Evolutionary conservation across 2,113 vertebrate genomes (phyloP).

Genomic region (Drymodes brunneopygia): DNA sequence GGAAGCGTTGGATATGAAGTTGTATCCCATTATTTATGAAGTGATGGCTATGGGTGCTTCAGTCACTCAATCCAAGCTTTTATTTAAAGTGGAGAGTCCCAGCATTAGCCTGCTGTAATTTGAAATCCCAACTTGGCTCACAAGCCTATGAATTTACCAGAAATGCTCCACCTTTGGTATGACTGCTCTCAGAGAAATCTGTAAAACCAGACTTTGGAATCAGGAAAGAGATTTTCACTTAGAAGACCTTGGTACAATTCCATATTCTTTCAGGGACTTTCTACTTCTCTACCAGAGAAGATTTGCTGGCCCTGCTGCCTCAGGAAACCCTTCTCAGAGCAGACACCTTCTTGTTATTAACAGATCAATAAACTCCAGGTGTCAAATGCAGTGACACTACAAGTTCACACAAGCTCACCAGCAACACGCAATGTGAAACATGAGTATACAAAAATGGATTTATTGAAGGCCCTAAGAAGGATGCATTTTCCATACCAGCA

Average conservation of each 20-base stretch:
- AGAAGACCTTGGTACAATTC: not conserved
- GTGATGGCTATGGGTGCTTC: not conserved
- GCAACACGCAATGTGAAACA: not conserved
- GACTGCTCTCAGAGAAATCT: not conserved
- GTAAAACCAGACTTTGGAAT: not conserved
- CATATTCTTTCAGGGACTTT: not conserved
- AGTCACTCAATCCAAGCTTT: not conserved
- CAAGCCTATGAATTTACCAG: not conserved
- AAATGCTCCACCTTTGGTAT: not conserved
- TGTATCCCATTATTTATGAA: not conserved
- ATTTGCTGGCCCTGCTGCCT: not conserved
- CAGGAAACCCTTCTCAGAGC: not conserved
- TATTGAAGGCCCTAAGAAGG: not conserved
- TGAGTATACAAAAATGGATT: not conserved
- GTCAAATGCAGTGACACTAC: not conserved
- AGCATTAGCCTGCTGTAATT: not conserved
- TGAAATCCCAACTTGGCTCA: not conserved
- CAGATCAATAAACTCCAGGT: not conserved
- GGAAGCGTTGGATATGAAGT: not conserved
- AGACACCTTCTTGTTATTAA: not conserved
- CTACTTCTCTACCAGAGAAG: not conserved
- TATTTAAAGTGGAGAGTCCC: not conserved
- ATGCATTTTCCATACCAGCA: not conserved
- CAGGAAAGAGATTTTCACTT: not conserved
- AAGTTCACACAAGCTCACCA: not conserved